phyloP scores from a whole-genome alignment of 2,113 vertebrate species.

The Mirounga angustirostris region DNA sequence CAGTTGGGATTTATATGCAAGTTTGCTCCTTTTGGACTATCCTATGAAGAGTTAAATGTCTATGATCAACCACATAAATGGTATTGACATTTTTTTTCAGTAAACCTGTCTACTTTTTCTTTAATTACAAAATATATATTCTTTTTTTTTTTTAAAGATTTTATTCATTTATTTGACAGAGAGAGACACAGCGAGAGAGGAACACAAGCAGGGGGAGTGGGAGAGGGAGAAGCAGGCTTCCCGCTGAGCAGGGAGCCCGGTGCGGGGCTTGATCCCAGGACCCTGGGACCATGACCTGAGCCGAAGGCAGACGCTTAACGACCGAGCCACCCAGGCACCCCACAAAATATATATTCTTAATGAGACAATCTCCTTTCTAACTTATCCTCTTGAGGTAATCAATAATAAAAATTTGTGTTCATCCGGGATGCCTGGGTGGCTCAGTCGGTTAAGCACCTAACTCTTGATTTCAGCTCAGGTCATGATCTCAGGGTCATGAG shows the following conservation, averaged over 20 bases:
- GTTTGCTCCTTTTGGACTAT: not conserved
- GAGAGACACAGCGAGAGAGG: too few species aligned
- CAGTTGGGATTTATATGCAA: not conserved
- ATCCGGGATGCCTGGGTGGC: not conserved
- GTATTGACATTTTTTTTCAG: not conserved
- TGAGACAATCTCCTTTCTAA: not conserved
- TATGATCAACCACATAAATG: not conserved
- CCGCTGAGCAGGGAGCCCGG: too few species aligned
- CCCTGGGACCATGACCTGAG: too few species aligned
- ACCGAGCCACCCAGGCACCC: too few species aligned
- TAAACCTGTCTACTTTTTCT: not conserved
- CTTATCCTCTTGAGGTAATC: not conserved
- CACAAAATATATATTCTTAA: conserved; percentile 24
- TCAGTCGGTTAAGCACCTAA: not conserved
- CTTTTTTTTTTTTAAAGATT: not conserved
- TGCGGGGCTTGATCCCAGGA: too few species aligned
- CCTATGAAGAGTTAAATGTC: not conserved
- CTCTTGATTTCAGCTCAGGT: not conserved
- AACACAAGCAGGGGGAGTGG: too few species aligned
- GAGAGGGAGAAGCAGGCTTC: too few species aligned
- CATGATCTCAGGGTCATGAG: not conserved
- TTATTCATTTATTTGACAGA: too few species aligned
- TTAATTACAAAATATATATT: conserved; percentile 31
- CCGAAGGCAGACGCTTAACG: too few species aligned
- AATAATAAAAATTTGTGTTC: not conserved